phyloP scores from a whole-genome alignment of 2,113 vertebrate genomes.

The Tragelaphus strepsiceros region DNA sequence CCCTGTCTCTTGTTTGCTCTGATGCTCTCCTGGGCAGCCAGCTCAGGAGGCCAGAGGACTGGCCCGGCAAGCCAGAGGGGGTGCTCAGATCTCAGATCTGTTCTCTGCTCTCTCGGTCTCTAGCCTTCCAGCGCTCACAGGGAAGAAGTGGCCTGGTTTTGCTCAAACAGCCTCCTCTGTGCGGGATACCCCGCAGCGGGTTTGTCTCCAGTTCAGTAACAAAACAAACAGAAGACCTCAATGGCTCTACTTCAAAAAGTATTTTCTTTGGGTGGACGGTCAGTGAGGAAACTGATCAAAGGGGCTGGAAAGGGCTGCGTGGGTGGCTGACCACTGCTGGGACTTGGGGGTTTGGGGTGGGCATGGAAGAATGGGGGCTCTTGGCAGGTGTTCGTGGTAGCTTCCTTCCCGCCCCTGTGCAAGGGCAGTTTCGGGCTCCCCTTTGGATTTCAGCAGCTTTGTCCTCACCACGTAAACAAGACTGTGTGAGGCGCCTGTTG shows the following conservation, averaged over 20 bases:
- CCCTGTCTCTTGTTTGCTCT: not conserved
- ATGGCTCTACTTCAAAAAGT: constrained; percentile 8
- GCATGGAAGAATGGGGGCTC: not conserved
- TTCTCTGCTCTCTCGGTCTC: rapidly evolving
- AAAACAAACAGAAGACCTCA: not conserved
- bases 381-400: not conserved
- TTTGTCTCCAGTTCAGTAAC: not conserved
- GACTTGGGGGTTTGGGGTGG: not conserved
- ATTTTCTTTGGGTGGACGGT: constrained; percentile 14
- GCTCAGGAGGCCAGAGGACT: not conserved
- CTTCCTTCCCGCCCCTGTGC: not conserved
- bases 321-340: not conserved
- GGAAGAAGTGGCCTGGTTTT: not conserved
- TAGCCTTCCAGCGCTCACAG: not conserved
- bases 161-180: rapidly evolving
- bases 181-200: not conserved
- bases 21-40: not conserved
- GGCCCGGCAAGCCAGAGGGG: rapidly evolving
- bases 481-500: rapidly evolving
- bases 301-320: not conserved
- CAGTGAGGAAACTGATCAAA: not conserved
- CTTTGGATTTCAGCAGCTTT: too few species aligned
- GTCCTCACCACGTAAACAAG: not conserved
- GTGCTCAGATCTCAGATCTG: rapidly evolving
- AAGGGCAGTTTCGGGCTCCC: rapidly evolving